Evolutionary conservation across 2,888 invertebrate genomes (phyloP), one percentile per base, ranked within the genome.

Genomic region (Girardia tigrina): DNA sequence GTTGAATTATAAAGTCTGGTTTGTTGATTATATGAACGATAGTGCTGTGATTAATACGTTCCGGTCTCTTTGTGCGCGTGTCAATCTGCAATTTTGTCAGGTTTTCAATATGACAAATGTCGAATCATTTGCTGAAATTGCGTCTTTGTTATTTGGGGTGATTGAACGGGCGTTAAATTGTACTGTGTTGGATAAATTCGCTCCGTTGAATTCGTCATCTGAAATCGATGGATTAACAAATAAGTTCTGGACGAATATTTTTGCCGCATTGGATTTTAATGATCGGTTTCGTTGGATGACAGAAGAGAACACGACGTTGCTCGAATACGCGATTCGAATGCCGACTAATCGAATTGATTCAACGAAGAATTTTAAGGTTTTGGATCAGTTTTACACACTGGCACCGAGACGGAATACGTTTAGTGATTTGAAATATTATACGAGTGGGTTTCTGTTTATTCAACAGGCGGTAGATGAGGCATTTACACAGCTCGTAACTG

Each of bases 291-390:
- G 23, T 20, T 56, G 23, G n/a, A 6, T 56, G 4, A 56, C 56
- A 20, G 6, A n/a, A 8, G 20, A 56, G 23, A 56, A 56, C 23
- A 23, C 56, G 4, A 56, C 56, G 4, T 56, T 56, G n/a, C 56
- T 56, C 4, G 23, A 56, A 20, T 56, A 56, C 23, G 20, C 14
- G 20, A 26, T 42, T 71, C 76, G 76, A 27, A 75, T 75, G 29
- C 27, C 42, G n/a, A 20, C 56, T 27, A 4, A 2, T 23, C 36
- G 26, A 28, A 36, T 76, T 42, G 76, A 76, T 42, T 56, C 69
- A 23, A 76, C 76, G 26, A 42, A 29, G 6, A 27, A 76, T 75
- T 76, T 76, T 28, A 76, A 76, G 56, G 76, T 76, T 27, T 42
- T 76, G 12, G 76, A 76, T 28, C 20, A 56, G 4, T 27, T 69